Evolutionary conservation across 2,113 vertebrate species (phyloP).

Genomic region (Glareola pratincola): DNA sequence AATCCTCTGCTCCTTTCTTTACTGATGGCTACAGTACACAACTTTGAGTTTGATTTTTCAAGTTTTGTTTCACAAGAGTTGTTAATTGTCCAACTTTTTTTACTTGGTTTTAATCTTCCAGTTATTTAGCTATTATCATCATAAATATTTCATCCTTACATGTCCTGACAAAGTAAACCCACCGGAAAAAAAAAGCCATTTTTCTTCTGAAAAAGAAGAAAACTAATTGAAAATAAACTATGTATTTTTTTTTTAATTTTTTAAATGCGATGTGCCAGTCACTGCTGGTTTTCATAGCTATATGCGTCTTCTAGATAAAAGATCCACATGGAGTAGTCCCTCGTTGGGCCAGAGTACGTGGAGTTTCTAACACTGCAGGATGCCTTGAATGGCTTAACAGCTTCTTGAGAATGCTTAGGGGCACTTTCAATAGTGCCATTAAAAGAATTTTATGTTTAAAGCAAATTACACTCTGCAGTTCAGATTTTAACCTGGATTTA

Average conservation of each 20-base stretch:
- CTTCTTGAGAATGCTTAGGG: constrained; percentile 10
- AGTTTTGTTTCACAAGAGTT: background rate
- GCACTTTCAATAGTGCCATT: background rate
- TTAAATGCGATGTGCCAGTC: background rate
- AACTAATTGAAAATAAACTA: background rate
- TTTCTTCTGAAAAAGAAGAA: background rate
- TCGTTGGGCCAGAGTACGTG: background rate
- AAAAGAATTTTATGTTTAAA: constrained; percentile 1
- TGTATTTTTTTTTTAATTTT: background rate
- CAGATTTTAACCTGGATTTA: background rate
- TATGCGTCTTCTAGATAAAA: background rate
- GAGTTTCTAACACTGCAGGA: constrained; percentile 3
- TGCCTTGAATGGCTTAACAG: constrained; percentile 10
- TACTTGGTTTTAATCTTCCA: background rate
- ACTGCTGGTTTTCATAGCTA: background rate
- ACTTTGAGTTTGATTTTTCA: background rate
- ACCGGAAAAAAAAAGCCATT: background rate
- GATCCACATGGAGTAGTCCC: background rate
- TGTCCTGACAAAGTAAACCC: background rate
- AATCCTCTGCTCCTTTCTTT: background rate
- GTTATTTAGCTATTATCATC: background rate
- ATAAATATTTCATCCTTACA: background rate
- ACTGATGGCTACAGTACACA: background rate
- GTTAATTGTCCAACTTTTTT: background rate
- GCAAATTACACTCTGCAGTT: background rate